phyloP scores from a whole-genome alignment of 1,140 invertebrate genomes.

The Papilio machaon region DNA sequence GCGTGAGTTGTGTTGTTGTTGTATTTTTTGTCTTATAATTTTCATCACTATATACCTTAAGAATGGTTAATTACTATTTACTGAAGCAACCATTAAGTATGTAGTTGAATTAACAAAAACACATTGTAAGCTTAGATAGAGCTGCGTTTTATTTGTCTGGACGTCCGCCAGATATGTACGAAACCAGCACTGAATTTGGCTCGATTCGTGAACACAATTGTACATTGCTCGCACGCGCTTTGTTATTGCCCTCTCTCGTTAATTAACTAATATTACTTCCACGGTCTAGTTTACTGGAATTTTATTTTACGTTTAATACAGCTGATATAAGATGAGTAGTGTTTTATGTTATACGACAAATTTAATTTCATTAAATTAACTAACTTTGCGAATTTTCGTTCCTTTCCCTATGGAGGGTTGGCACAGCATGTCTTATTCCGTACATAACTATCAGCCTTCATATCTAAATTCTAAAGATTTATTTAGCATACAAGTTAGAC shows the following conservation, averaged over 20 bases:
- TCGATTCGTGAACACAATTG: constrained; percentile 14
- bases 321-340: neutral
- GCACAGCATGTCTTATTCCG: too few relatives aligned
- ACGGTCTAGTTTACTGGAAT: neutral
- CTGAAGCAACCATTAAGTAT: neutral
- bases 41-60: too few relatives aligned
- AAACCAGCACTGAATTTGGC: neutral
- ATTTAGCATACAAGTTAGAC: too few relatives aligned
- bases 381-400: too few relatives aligned
- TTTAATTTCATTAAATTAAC: neutral
- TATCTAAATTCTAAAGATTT: too few relatives aligned
- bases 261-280: constrained; percentile 11
- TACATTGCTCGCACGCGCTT: constrained; percentile 5
- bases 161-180: neutral
- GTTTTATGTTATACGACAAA: neutral
- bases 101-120: neutral
- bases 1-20: too few relatives aligned
- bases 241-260: neutral
- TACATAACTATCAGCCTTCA: too few relatives aligned
- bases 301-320: neutral
- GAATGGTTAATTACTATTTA: neutral
- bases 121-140: neutral
- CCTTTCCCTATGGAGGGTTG: too few relatives aligned
- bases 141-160: neutral
- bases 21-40: too few relatives aligned